phyloP scores from a whole-genome alignment of 2,113 vertebrate species.

The Sporophila hypoxantha region DNA sequence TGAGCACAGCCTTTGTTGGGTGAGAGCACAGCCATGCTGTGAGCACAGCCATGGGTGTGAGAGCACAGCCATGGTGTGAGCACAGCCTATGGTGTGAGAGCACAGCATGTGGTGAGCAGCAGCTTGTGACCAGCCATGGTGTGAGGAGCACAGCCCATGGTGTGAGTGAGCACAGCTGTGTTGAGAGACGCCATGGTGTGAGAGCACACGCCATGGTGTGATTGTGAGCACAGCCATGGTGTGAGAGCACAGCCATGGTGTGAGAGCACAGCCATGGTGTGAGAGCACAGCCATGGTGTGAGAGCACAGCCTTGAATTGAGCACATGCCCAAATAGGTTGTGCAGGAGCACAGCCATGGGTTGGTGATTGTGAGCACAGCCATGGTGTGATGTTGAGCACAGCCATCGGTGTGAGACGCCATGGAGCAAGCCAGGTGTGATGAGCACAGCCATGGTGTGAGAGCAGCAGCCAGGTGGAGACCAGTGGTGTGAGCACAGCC shows the following conservation, averaged over 20 bases:
- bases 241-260: neutral
- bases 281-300: neutral
- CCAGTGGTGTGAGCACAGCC: neutral
- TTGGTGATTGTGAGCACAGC: too few species aligned
- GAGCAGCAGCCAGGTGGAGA: neutral
- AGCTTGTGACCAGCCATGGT: too few species aligned
- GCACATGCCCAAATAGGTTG: too few species aligned
- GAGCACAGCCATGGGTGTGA: neutral
- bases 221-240: neutral
- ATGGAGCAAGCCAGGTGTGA: neutral
- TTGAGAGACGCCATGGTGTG: too few species aligned
- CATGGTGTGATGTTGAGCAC: too few species aligned
- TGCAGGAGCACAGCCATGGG: too few species aligned
- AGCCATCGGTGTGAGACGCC: too few species aligned
- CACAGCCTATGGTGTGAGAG: neutral
- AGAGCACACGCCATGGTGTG: fast-evolving
- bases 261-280: neutral
- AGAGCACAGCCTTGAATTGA: too few species aligned
- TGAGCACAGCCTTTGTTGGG: too few species aligned
- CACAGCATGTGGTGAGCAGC: too few species aligned
- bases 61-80: neutral
- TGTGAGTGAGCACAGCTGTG: too few species aligned
- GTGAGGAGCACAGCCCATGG: too few species aligned
- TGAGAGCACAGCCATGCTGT: neutral
- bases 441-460: neutral